phyloP scores from a whole-genome alignment of 2,888 invertebrate species.

The Rutpela maculata region DNA sequence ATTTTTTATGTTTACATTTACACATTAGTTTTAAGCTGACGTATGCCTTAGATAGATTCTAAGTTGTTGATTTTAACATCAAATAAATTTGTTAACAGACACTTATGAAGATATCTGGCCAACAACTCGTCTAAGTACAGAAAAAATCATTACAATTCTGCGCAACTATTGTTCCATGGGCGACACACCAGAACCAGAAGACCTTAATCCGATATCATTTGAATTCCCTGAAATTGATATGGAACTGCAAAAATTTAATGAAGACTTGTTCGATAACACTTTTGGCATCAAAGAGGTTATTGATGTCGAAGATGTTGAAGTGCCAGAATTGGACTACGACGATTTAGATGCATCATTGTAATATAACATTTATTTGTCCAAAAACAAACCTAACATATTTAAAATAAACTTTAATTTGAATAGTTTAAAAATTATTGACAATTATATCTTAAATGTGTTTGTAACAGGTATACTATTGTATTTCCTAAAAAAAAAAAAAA shows the following conservation, averaged over 20 bases:
- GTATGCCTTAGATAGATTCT: background rate
- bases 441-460: no score
- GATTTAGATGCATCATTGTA: slow-evolving; percentile 43
- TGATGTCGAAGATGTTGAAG: slow-evolving; percentile 46
- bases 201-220: slow-evolving; percentile 44
- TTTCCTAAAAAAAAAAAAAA: no score
- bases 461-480: no score
- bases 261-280: slow-evolving; percentile 26
- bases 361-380: slow-evolving; percentile 29
- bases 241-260: slow-evolving; percentile 21
- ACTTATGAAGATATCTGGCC: slow-evolving; percentile 48
- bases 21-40: no score
- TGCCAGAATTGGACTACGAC: slow-evolving; percentile 47
- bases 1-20: no score
- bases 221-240: slow-evolving; percentile 34
- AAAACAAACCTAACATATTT: slow-evolving; percentile 29
- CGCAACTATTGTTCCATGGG: slow-evolving; percentile 40
- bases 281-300: slow-evolving; percentile 47
- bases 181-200: slow-evolving; percentile 41
- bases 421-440: background rate
- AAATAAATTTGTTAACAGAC: slow-evolving; percentile 40
- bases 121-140: slow-evolving; percentile 28
- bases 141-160: slow-evolving; percentile 38
- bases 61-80: background rate
- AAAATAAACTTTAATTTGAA: slow-evolving; percentile 1